Conservation (phyloP, 2,888 invertebrate species). For the Cyclophora punctaria region DNA sequence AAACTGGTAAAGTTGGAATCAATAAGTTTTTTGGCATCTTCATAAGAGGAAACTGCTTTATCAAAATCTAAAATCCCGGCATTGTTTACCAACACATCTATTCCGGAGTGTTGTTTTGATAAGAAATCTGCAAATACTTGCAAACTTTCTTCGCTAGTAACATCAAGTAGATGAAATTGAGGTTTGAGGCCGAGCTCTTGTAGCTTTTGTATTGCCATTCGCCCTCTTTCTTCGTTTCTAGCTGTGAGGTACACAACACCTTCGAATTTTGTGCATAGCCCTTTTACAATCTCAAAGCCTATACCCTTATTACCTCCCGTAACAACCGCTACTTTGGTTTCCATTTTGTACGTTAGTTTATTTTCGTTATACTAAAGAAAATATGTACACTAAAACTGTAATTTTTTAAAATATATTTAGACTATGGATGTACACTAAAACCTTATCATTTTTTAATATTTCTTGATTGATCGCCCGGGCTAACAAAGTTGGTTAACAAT, state of each 20-base stretch:
- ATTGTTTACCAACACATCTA: slow-evolving; percentile 86
- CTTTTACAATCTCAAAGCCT: slow-evolving; percentile 68
- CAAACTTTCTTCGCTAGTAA: slow-evolving; percentile 78
- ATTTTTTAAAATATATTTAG: too few species aligned
- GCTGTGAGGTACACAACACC: slow-evolving; percentile 84
- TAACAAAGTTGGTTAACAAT: too few species aligned
- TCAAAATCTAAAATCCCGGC: slow-evolving; percentile 82
- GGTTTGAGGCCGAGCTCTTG: slow-evolving; percentile 74
- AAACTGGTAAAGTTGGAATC: slow-evolving; percentile 82
- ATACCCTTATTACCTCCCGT: slow-evolving; percentile 66
- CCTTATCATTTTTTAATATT: too few species aligned
- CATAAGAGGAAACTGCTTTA: slow-evolving; percentile 76
- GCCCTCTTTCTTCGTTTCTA: slow-evolving; percentile 77
- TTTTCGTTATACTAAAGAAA: too few species aligned
- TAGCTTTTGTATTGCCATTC: slow-evolving; percentile 76
- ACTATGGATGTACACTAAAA: too few species aligned
- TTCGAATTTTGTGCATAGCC: slow-evolving; percentile 79
- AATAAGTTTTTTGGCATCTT: slow-evolving; percentile 82
- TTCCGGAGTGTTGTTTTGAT: slow-evolving; percentile 76
- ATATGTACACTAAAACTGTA: too few species aligned
- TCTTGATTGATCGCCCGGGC: too few species aligned
- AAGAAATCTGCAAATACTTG: slow-evolving; percentile 75
- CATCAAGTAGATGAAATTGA: slow-evolving; percentile 82
- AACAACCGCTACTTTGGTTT: slow-evolving; percentile 70
- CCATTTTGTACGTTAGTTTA: slow-evolving; percentile 52